Percentiles rank a stretch among this genome's conserved stretches.
Conservation (phyloP, 2,797 vertebrate genomes). For the Remorina albescens region DNA sequence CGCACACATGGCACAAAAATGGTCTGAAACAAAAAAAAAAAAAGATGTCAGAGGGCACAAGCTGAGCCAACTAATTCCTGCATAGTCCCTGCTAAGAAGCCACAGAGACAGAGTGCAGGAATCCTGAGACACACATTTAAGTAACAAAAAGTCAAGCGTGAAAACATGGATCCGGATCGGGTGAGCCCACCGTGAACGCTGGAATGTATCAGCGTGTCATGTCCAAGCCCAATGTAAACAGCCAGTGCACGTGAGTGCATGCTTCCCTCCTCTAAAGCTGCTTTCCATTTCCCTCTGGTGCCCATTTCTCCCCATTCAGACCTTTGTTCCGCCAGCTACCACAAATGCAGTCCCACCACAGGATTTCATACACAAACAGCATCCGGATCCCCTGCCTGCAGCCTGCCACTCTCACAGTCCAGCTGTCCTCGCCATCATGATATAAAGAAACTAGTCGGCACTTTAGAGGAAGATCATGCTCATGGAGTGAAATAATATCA, state of each 20-base stretch:
- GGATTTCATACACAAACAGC: conserved; percentile 80
- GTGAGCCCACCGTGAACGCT: conserved; percentile 81
- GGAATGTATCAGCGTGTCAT: conserved; percentile 78
- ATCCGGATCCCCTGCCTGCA: conserved; percentile 60
- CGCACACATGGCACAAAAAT: conserved; percentile 43
- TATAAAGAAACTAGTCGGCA: conserved; percentile 36
- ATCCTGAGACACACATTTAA: conserved; percentile 55
- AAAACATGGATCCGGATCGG: conserved; percentile 78
- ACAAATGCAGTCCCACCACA: conserved; percentile 75
- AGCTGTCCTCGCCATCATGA: conserved; percentile 62
- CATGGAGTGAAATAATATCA: conserved; percentile 20
- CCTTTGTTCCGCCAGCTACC: conserved; percentile 79
- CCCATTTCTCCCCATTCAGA: conserved; percentile 75
- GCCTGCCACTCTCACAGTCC: conserved; percentile 46
- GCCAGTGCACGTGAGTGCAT: conserved; percentile 70
- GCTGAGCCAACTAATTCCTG: conserved; percentile 1
- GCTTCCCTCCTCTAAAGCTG: conserved; percentile 72
- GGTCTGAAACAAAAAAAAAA: conserved; percentile 38
- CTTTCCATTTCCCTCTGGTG: conserved; percentile 80
- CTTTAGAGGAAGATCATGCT: conserved; percentile 39
- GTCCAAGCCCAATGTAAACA: conserved; percentile 82
- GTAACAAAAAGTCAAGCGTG: conserved; percentile 77
- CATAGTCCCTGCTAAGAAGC: conserved; percentile 33
- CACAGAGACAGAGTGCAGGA: conserved; percentile 15
- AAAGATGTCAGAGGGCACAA: background rate